These are phyloP conservation scores for Seriola quinqueradiata DNA, from an alignment of 2,113 vertebrate species.

Conservation along the genomic window DNA sequence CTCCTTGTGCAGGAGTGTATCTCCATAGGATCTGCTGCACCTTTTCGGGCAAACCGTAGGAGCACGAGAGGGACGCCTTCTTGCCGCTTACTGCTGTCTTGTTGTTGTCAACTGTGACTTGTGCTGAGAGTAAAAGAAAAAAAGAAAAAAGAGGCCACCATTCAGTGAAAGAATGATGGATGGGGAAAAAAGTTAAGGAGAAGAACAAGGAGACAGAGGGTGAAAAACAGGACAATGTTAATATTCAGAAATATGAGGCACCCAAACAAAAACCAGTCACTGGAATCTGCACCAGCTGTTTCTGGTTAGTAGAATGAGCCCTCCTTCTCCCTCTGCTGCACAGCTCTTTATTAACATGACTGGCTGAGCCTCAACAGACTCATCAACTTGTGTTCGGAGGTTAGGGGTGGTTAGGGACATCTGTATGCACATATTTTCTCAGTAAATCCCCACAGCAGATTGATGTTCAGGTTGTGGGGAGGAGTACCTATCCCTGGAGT, in stretches of 20 bases:
- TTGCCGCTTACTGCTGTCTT: constrained; percentile 83
- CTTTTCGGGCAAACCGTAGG: constrained; percentile 82
- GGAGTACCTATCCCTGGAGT: constrained; percentile 10
- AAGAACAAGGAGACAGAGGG: background rate
- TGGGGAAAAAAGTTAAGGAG: background rate
- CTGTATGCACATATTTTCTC: constrained; percentile 44
- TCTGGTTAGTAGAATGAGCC: constrained; percentile 54
- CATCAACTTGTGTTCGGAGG: constrained; percentile 39
- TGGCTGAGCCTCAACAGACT: constrained; percentile 47
- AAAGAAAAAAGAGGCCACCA: constrained; percentile 3
- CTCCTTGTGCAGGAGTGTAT: constrained; percentile 51
- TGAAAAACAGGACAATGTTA: constrained; percentile 29
- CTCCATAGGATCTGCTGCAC: constrained; percentile 82
- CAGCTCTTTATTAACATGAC: constrained; percentile 68
- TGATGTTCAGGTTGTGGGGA: constrained; percentile 13
- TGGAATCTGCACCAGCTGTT: constrained; percentile 75
- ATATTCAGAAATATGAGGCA: constrained; percentile 59
- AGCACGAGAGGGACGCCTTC: constrained; percentile 77
- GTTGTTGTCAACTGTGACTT: constrained; percentile 71
- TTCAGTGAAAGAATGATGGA: constrained; percentile 11
- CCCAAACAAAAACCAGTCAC: constrained; percentile 57
- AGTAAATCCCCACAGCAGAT: constrained; percentile 32
- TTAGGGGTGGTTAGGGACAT: constrained; percentile 18
- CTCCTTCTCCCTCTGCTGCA: constrained; percentile 44
- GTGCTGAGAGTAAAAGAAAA: constrained; percentile 54